phyloP scores from a whole-genome alignment of 2,888 invertebrate species.

The Drosophila anomelani region DNA sequence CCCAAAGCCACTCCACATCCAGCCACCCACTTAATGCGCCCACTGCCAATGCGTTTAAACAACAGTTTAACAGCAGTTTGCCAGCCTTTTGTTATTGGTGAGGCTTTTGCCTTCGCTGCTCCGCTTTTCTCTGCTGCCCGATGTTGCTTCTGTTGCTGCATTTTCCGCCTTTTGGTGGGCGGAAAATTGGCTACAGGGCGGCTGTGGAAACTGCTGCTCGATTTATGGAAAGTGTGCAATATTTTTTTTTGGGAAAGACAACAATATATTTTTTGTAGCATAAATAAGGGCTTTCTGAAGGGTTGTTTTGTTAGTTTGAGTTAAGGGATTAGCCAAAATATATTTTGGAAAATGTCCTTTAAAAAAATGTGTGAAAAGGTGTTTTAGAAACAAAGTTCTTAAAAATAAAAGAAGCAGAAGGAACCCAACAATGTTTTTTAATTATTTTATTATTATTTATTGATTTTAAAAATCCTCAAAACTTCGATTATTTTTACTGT shows the following conservation, averaged over 20 bases:
- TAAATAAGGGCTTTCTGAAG: not conserved
- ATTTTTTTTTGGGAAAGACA: conserved; percentile 49
- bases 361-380: not conserved
- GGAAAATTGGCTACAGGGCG: conserved; percentile 18
- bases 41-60: conserved; percentile 73
- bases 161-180: conserved; percentile 28
- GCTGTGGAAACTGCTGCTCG: conserved; percentile 26
- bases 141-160: conserved; percentile 20
- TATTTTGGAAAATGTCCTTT: not conserved
- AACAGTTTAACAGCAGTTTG: conserved; percentile 79
- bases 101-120: conserved; percentile 70
- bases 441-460: too few relatives aligned
- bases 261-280: conserved; percentile 6
- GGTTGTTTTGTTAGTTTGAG: conserved; percentile 9
- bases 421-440: too few relatives aligned
- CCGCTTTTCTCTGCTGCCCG: conserved; percentile 14
- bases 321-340: not conserved
- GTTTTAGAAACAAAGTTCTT: too few relatives aligned
- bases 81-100: conserved; percentile 77
- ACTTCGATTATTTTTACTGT: not conserved
- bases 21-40: conserved; percentile 7
- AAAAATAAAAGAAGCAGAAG: too few relatives aligned
- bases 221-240: conserved; percentile 78
- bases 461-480: not conserved
- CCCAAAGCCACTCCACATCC: not conserved